Evolutionary conservation across 1,140 invertebrate genomes (phyloP), one percentile per base, ranked within the genome.

Genomic region (Phortica variegata): DNA sequence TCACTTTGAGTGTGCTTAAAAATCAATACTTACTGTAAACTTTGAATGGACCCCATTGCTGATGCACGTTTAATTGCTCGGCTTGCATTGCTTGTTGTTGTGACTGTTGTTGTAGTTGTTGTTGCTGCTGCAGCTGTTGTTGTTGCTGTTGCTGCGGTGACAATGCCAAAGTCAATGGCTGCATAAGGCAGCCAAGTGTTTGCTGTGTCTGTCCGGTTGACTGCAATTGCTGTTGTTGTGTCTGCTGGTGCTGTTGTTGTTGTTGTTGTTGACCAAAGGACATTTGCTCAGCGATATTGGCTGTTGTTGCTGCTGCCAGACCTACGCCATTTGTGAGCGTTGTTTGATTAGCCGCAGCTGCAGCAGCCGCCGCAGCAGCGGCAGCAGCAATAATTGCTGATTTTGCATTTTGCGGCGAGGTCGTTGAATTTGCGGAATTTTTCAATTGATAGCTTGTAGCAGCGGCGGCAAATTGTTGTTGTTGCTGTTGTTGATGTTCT

Each of bases 11-110:
- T n/a, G n/a, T n/a, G n/a, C n/a, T n/a, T n/a, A n/a, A 29, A 38
- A 54, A 10, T 6, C n/a, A 31, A 60, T 65, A 83, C 82, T 84
- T 76, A 84, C 83, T 84, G 77, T 84, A 84, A 62, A 83, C 80
- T 81, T 84, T 84, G 70, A 84, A 76, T 47, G 74, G 73, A 58
- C 73, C 73, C 63, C 69, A 71, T 31, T 72, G 68, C 58, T 73
- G 70, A 56, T 75, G 71, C 57, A 56, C 58, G 56, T 56, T 65
- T 71, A 69, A 69, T 70, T 68, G 68, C 57, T 62, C 54, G 43
- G 12, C 12, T 21, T 44, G 23, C 12, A 58, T 59, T 54, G 57
- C 50, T 43, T 60, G 58, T 45, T 65, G 58, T 19, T 65, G 62
- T 10, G 55, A 53, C n/a, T 72, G 68, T 3, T 66, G 54, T 5